Evolutionary conservation across 2,113 vertebrate species (phyloP).

Genomic region (Seriola dumerili): DNA sequence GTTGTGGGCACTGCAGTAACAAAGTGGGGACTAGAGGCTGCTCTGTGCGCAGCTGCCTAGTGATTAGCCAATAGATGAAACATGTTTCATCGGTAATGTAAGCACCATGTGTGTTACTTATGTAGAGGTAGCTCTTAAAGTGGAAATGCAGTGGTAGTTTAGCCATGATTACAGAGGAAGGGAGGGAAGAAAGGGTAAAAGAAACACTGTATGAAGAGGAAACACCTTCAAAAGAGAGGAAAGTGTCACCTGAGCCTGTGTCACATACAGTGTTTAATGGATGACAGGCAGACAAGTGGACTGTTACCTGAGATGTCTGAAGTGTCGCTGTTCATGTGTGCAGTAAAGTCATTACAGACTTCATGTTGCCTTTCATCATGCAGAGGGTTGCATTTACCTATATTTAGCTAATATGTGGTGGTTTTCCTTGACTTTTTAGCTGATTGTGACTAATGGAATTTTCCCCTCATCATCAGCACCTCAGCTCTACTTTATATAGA

Average conservation of each 20-base stretch:
- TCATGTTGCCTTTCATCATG: constrained; percentile 8
- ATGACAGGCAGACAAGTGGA: constrained; percentile 26
- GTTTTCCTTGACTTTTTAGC: neutral
- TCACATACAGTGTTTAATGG: constrained; percentile 51
- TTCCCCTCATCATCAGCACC: neutral
- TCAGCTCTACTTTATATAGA: neutral
- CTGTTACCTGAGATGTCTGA: constrained; percentile 65
- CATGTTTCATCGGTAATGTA: too few relatives aligned
- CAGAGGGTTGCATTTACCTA: neutral
- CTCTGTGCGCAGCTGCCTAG: too few relatives aligned
- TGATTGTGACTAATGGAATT: neutral
- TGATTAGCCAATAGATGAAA: too few relatives aligned
- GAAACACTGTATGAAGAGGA: neutral
- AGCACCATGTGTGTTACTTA: too few relatives aligned
- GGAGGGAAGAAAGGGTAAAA: neutral
- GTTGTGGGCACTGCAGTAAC: too few relatives aligned
- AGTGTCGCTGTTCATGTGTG: constrained; percentile 19
- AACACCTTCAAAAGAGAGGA: constrained; percentile 26
- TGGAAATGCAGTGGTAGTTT: too few relatives aligned
- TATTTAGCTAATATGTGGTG: neutral
- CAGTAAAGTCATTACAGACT: constrained; percentile 11
- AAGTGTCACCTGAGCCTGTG: constrained; percentile 62
- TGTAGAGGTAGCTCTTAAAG: too few relatives aligned
- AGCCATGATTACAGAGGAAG: too few relatives aligned
- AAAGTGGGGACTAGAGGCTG: too few relatives aligned